These are phyloP conservation scores for Drosophila ambigua DNA, from an alignment of 1,140 invertebrate genomes.

Conservation along the genomic window DNA sequence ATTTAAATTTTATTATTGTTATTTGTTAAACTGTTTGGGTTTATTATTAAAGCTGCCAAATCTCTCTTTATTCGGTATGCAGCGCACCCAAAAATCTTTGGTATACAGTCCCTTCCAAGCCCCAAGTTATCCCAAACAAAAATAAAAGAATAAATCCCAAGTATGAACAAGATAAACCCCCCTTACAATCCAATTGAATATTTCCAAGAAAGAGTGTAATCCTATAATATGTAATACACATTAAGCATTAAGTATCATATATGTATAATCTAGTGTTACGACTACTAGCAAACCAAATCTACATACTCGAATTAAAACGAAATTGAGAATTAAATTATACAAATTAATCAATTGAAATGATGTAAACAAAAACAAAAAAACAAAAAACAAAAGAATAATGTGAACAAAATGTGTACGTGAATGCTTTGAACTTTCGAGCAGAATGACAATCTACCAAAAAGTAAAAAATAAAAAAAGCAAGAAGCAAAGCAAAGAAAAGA, in stretches of 20 bases:
- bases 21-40: too few species aligned
- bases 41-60: too few species aligned
- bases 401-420: constrained; percentile 32
- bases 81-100: too few species aligned
- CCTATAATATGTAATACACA: constrained; percentile 7
- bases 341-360: constrained; percentile 46
- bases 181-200: background rate
- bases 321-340: constrained; percentile 22
- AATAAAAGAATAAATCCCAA: too few species aligned
- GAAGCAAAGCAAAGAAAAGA: constrained; percentile 11
- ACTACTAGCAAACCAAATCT: constrained; percentile 43
- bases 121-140: too few species aligned
- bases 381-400: constrained; percentile 8
- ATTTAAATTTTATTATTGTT: too few species aligned
- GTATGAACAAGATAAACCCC: too few species aligned
- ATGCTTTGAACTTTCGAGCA: constrained; percentile 59
- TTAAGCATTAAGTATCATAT: constrained; percentile 39
- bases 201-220: constrained; percentile 44
- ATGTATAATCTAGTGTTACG: constrained; percentile 22
- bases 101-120: too few species aligned
- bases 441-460: constrained; percentile 67
- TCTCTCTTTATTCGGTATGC: too few species aligned
- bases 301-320: constrained; percentile 36
- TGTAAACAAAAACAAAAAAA: constrained; percentile 3
- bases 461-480: constrained; percentile 15